Evolutionary conservation across 2,888 invertebrate genomes (phyloP).

Genomic region (Tyria jacobaeae): DNA sequence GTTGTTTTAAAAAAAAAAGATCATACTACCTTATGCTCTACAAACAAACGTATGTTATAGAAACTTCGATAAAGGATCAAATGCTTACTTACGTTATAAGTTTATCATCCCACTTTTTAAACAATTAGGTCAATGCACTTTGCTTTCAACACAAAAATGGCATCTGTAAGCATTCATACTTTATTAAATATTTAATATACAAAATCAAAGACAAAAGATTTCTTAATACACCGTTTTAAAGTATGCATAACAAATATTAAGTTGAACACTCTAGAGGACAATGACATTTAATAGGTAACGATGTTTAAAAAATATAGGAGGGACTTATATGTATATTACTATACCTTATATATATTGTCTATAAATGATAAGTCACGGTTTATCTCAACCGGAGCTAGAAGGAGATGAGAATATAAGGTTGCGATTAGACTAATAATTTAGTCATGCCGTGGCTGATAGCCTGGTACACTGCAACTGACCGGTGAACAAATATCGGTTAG

Average conservation of each 20-base stretch:
- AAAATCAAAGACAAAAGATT: conserved; percentile 20
- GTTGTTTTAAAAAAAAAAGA: too few species aligned
- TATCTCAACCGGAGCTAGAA: conserved; percentile 29
- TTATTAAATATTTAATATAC: conserved; percentile 18
- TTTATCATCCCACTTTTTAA: conserved; percentile 6
- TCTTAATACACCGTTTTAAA: conserved; percentile 21
- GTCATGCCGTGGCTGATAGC: conserved; percentile 33
- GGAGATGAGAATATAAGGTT: conserved; percentile 29
- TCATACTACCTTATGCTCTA: too few species aligned
- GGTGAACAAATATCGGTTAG: conserved; percentile 64
- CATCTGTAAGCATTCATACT: conserved; percentile 7
- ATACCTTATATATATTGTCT: too few species aligned
- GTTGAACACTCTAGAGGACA: conserved; percentile 41
- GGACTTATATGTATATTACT: conserved; percentile 1
- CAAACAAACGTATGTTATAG: neutral
- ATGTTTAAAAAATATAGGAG: conserved; percentile 31
- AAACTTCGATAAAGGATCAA: neutral
- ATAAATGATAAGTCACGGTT: conserved; percentile 34
- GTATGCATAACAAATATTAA: conserved; percentile 26
- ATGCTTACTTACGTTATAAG: conserved; percentile 2
- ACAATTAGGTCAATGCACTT: conserved; percentile 64
- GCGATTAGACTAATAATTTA: conserved; percentile 31
- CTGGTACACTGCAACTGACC: conserved; percentile 57
- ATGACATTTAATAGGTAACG: conserved; percentile 40
- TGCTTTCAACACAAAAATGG: conserved; percentile 48